Evolutionary conservation across 2,113 vertebrate genomes (phyloP), one percentile per base, ranked within the genome.

Genomic region (Zosterops japonicus): DNA sequence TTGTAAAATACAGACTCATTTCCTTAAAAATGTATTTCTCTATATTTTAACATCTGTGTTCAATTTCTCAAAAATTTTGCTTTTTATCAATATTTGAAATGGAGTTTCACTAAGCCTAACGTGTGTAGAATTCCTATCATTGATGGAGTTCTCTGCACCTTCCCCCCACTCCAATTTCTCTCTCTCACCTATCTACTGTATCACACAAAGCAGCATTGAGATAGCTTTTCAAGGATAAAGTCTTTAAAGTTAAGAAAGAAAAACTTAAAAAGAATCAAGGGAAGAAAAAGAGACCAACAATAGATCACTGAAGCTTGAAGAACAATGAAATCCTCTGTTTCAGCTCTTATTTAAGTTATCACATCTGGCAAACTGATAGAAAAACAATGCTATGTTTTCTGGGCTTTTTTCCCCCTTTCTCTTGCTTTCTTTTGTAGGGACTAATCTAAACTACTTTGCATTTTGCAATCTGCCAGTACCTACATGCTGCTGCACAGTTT

Each of bases 241-340:
- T 76, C 53, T 89, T 91, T 83, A 46, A 84, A 87, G 19, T 74
- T 93, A 71, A 39, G 39, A 95, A 95, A 96, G 49, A 46, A 79
- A 88, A 75, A 28, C n/a, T 84, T 88, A 33, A 70, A 83, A 81
- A 77, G 60, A 79, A 85, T 64, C 41, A 79, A 68, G 50, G 55
- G 55, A 15, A 11, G 53, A 85, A 89, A 93, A 56, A 1, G 24
- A 78, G 57, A 76, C 41, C 31, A 69, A 53, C 41, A 80, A 74
- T 55, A 90, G 78, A 89, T 28, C 24, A 82, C 49, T 35, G 33
- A 93, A 85, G 24, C 39, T 44, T 82, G 55, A 96, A 94, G 69
- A 93, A 85, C 61, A 85, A 84, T 71, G 14, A 89, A 35, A 92
- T 83, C 46, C 57, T 93, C 27, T 90, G 27, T 88, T 97, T 94